Evolutionary conservation across 2,797 vertebrate species (phyloP).

Genomic region (Tarsius wallacei): DNA sequence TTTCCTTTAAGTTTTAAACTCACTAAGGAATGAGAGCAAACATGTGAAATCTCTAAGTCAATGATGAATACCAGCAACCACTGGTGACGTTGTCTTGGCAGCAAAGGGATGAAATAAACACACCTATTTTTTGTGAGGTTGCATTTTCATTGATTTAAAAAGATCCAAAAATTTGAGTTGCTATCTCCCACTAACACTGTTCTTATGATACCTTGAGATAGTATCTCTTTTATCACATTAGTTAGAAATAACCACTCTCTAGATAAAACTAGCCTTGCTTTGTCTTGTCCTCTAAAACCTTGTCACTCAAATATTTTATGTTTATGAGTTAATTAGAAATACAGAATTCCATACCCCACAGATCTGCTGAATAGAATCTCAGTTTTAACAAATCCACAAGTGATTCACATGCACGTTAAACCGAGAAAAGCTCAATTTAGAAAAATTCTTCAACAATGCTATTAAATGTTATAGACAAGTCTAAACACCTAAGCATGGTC

Average conservation of each 20-base stretch:
- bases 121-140: not conserved
- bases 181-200: not conserved
- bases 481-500: not conserved
- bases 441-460: not conserved
- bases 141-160: constrained; percentile 3
- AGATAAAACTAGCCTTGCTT: not conserved
- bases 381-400: not conserved
- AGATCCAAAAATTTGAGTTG: not conserved
- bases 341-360: not conserved
- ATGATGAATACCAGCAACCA: not conserved
- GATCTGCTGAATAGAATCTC: not conserved
- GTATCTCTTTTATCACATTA: not conserved
- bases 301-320: not conserved
- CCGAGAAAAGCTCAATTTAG: not conserved
- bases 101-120: not conserved
- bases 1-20: not conserved
- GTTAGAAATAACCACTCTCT: not conserved
- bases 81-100: not conserved
- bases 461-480: not conserved
- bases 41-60: not conserved
- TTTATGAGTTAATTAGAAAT: not conserved
- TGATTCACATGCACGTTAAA: not conserved
- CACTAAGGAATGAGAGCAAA: not conserved
- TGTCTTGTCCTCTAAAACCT: not conserved
- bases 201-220: not conserved